Conservation (phyloP, 2,888 invertebrate species). For the Cosmorhoe ocellata region DNA sequence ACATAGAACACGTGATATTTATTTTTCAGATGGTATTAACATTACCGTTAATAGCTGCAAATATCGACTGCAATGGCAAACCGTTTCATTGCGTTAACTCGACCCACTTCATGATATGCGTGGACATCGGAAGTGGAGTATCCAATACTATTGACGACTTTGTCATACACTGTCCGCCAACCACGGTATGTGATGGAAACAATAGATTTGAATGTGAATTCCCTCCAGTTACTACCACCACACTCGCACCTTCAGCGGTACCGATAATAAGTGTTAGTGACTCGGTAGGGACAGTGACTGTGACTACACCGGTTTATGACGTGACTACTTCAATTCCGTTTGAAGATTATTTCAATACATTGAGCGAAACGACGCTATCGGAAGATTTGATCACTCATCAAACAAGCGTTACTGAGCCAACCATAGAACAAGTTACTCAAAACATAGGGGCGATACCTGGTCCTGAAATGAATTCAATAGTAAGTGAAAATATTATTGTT, state of each 20-base stretch:
- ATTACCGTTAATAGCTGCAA: conserved; percentile 46
- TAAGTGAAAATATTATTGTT: conserved; percentile 1
- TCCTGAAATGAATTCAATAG: not conserved
- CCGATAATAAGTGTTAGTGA: conserved; percentile 17
- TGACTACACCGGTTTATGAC: conserved; percentile 9
- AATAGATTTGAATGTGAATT: conserved; percentile 72
- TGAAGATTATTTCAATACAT: conserved; percentile 35
- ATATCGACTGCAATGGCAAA: conserved; percentile 71
- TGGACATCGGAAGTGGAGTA: conserved; percentile 67
- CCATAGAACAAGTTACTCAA: not conserved
- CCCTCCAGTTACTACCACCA: conserved; percentile 28
- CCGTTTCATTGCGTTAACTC: conserved; percentile 73
- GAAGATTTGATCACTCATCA: conserved; percentile 12
- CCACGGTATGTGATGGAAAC: conserved; percentile 55
- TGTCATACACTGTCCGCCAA: conserved; percentile 62
- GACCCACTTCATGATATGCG: conserved; percentile 77
- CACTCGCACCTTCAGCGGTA: conserved; percentile 20
- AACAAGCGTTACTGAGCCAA: conserved; percentile 4
- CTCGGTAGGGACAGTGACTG: conserved; percentile 1
- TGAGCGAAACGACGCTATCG: conserved; percentile 31
- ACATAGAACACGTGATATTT: not conserved
- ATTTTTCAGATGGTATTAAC: conserved; percentile 55
- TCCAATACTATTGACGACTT: conserved; percentile 67
- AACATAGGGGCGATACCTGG: not conserved
- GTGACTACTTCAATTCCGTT: conserved; percentile 20